These are phyloP conservation scores for Allophyes oxyacanthae DNA, from an alignment of 2,888 invertebrate species.

Conservation along the genomic window DNA sequence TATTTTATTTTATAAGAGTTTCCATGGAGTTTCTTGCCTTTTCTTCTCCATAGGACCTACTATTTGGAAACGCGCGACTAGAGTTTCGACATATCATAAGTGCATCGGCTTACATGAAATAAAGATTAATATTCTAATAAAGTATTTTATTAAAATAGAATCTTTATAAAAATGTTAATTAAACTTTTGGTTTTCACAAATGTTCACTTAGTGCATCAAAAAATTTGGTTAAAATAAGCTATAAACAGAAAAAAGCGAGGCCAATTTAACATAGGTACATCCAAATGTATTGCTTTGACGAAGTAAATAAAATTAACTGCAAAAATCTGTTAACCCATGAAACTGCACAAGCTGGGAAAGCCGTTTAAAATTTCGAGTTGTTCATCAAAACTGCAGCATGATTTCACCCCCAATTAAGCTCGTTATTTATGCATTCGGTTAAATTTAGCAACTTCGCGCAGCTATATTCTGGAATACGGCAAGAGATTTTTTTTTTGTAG, in stretches of 20 bases:
- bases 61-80: no score
- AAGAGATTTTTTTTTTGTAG: neutral
- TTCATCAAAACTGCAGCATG: conserved; percentile 82
- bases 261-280: neutral
- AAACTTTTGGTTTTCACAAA: no score
- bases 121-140: no score
- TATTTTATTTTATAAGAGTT: no score
- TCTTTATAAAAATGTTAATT: no score
- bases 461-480: conserved; percentile 65
- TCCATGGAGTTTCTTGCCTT: no score
- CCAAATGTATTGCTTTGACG: conserved; percentile 3
- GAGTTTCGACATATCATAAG: no score
- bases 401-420: conserved; percentile 83
- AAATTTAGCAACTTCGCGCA: conserved; percentile 67
- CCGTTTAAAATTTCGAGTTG: conserved; percentile 71
- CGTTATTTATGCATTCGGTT: conserved; percentile 84
- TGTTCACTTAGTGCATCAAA: no score
- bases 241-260: neutral
- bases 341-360: conserved; percentile 25
- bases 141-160: no score
- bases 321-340: conserved; percentile 23
- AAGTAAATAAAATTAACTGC: conserved; percentile 21
- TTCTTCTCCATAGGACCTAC: no score
- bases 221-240: no score
- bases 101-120: no score